These are phyloP conservation scores for Bombus waltoni DNA, from an alignment of 1,140 invertebrate genomes.

Conservation along the genomic window DNA sequence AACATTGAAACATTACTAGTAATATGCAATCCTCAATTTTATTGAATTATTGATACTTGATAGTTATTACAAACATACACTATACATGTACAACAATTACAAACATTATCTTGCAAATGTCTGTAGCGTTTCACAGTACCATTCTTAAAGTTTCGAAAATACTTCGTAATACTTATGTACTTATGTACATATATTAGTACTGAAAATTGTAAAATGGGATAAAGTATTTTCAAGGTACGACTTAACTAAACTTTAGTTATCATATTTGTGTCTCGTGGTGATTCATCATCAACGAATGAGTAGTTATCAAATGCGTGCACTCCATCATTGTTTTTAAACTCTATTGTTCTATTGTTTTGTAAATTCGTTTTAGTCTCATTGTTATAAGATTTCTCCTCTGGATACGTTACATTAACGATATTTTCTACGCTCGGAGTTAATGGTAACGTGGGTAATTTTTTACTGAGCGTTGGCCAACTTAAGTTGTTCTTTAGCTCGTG, in stretches of 20 bases:
- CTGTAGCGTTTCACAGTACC: neutral
- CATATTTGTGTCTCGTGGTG: conserved; percentile 38
- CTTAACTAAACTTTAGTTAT: conserved; percentile 57
- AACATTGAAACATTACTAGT: neutral
- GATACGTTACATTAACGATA: conserved; percentile 53
- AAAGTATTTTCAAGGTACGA: neutral
- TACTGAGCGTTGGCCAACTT: conserved; percentile 73
- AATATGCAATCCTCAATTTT: conserved; percentile 19
- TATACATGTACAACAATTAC: conserved; percentile 4
- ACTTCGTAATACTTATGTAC: conserved; percentile 33
- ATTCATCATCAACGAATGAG: conserved; percentile 59
- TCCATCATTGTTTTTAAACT: neutral
- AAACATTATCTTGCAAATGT: neutral
- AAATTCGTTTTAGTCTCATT: conserved; percentile 37
- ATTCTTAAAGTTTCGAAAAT: conserved; percentile 32
- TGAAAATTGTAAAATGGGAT: neutral
- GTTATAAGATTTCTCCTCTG: neutral
- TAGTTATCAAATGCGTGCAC: conserved; percentile 65
- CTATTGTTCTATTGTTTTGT: neutral
- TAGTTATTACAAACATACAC: neutral
- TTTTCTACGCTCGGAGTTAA: conserved; percentile 68
- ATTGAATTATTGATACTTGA: conserved; percentile 1
- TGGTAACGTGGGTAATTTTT: conserved; percentile 62
- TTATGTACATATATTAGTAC: conserved; percentile 38
- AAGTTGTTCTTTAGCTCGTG: conserved; percentile 74